Evolutionary conservation across 1,140 invertebrate genomes (phyloP).

Genomic region (Meloidogyne hapla): DNA sequence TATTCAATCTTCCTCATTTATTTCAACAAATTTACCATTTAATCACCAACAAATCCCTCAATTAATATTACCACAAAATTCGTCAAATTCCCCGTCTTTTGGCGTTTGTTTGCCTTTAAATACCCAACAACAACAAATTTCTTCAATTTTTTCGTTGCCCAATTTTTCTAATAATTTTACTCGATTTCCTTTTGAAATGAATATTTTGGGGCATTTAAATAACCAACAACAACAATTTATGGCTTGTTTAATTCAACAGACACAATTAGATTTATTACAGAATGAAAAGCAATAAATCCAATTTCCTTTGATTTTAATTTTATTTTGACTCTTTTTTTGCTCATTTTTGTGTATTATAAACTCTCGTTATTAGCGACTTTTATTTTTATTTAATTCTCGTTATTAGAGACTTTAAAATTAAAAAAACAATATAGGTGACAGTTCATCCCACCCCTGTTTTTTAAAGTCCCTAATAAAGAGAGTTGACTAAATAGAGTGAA

Average conservation of each 20-base stretch:
- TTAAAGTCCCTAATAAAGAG: too few relatives aligned
- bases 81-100: background rate
- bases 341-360: too few relatives aligned
- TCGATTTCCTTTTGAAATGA: background rate
- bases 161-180: background rate
- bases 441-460: too few relatives aligned
- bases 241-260: background rate
- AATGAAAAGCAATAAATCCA: slow-evolving; percentile 1
- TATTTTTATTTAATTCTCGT: too few relatives aligned
- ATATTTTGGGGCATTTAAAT: background rate
- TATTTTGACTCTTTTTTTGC: too few relatives aligned
- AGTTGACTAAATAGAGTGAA: too few relatives aligned
- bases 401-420: too few relatives aligned
- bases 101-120: background rate
- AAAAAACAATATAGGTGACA: too few relatives aligned
- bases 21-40: background rate
- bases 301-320: too few relatives aligned
- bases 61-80: background rate
- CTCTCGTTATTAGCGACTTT: too few relatives aligned
- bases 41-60: background rate
- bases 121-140: background rate
- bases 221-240: background rate
- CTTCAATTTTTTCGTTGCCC: background rate
- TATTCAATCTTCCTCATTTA: background rate
- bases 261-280: background rate